These are phyloP conservation scores for Pteropus alecto DNA, from an alignment of 2,113 vertebrate species.

Conservation along the genomic window DNA sequence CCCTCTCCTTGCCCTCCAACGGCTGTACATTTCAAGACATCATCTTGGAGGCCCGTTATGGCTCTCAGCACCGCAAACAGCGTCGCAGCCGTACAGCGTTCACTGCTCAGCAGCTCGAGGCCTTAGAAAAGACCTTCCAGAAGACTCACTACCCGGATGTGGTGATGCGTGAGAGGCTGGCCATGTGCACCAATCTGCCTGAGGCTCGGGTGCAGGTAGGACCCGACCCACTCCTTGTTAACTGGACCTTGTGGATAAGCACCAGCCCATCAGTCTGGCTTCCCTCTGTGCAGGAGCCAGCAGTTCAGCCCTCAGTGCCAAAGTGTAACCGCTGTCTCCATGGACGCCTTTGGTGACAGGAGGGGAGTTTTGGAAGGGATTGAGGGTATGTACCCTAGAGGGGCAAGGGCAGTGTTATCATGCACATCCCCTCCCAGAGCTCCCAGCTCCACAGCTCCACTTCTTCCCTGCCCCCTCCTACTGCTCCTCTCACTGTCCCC, in stretches of 20 bases:
- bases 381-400: not conserved
- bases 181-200: conserved; percentile 99
- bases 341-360: not conserved
- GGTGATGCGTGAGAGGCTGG: conserved; percentile 97
- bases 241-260: not conserved
- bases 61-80: conserved; percentile 99
- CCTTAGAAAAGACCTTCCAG: conserved; percentile 99
- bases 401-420: accelerated
- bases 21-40: conserved; percentile 99
- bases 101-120: conserved; percentile 97
- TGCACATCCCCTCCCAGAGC: not conserved
- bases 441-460: no score
- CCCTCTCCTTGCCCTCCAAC: conserved; percentile 92
- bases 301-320: not conserved
- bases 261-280: not conserved
- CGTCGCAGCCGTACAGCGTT: conserved; percentile 96
- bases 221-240: not conserved
- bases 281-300: not conserved
- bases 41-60: conserved; percentile 99
- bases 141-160: conserved; percentile 99
- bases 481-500: not conserved
- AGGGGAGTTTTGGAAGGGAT: not conserved
- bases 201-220: conserved; percentile 97
- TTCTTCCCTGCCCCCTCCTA: not conserved
- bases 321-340: not conserved